Conservation (phyloP, 2,113 vertebrate species). For the Xerus inauris region DNA sequence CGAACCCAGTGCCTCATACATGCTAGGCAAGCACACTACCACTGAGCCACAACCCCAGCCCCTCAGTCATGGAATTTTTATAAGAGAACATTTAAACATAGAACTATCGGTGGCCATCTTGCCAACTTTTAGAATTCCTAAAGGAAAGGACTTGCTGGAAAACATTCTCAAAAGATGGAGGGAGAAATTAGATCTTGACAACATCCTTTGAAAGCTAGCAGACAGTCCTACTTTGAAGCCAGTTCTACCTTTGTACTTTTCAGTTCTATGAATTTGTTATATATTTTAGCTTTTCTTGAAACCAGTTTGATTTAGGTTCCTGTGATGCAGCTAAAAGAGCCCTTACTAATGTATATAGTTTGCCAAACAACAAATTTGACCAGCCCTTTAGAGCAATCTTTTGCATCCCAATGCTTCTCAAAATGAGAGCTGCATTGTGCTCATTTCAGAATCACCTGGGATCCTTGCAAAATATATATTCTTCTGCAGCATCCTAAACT, state of each 20-base stretch:
- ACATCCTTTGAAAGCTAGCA: not conserved
- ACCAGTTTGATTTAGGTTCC: conserved; percentile 13
- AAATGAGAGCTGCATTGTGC: not conserved
- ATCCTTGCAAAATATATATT: not conserved
- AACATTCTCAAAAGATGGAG: conserved; percentile 31
- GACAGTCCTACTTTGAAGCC: not conserved
- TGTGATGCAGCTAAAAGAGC: not conserved
- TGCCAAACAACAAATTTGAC: conserved; percentile 23
- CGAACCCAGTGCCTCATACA: no score
- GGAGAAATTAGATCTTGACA: not conserved
- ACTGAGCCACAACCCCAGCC: no score
- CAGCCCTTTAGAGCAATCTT: not conserved
- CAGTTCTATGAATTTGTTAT: not conserved
- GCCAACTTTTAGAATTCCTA: not conserved
- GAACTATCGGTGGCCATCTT: not conserved
- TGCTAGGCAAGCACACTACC: no score
- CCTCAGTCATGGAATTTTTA: not conserved
- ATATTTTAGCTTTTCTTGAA: conserved; percentile 1
- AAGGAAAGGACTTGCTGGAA: not conserved
- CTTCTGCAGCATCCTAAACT: not conserved
- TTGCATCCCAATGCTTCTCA: not conserved
- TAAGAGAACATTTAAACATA: not conserved
- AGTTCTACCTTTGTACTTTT: not conserved
- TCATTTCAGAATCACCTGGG: not conserved
- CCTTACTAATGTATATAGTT: not conserved